These are phyloP conservation scores for Heliothis peltigera DNA, from an alignment of 2,888 invertebrate species.

Conservation along the genomic window DNA sequence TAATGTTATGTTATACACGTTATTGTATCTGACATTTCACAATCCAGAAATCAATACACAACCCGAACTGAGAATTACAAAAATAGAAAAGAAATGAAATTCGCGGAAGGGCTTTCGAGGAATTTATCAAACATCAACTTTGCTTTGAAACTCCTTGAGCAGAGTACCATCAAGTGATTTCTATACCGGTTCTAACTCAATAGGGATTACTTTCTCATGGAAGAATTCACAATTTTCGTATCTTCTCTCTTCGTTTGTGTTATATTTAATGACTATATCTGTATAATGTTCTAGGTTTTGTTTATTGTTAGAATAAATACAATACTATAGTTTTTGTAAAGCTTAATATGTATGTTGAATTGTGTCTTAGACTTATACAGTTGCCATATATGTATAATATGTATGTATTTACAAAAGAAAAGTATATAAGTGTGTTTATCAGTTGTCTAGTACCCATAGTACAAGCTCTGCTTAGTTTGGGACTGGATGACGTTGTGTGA, in stretches of 20 bases:
- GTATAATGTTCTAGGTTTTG: background rate
- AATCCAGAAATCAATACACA: background rate
- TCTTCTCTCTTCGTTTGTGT: background rate
- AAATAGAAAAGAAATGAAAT: background rate
- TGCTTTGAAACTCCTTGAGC: constrained; percentile 16
- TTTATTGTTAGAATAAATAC: constrained; percentile 13
- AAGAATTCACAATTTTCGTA: constrained; percentile 25
- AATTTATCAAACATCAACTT: constrained; percentile 35
- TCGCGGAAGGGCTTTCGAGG: constrained; percentile 9
- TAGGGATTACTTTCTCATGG: constrained; percentile 28
- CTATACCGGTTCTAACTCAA: constrained; percentile 16
- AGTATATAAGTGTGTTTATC: too few relatives aligned
- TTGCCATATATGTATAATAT: too few relatives aligned
- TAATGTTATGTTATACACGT: background rate
- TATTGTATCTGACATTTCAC: too few relatives aligned
- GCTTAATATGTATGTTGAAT: too few relatives aligned
- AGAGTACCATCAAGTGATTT: constrained; percentile 40
- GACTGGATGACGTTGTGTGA: background rate
- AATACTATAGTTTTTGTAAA: background rate
- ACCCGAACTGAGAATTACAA: background rate
- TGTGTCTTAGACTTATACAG: too few relatives aligned
- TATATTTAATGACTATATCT: constrained; percentile 20
- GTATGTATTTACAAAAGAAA: too few relatives aligned
- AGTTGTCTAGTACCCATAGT: too few relatives aligned
- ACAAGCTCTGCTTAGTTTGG: too few relatives aligned